Conservation (phyloP, 1,140 invertebrate species). For the Bacillus rossius region DNA sequence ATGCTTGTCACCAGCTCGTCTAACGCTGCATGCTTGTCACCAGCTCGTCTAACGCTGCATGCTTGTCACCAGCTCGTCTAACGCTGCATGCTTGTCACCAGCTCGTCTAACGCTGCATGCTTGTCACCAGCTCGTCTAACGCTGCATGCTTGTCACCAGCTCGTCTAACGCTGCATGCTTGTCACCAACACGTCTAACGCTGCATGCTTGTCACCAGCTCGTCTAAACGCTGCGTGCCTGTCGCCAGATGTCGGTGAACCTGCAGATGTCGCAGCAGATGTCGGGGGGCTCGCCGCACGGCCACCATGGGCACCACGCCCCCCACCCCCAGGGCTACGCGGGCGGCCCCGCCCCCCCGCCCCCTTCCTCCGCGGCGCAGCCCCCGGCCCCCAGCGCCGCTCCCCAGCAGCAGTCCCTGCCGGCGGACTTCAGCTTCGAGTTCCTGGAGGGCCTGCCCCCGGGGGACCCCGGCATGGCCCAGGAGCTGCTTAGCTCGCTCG, state of each 20-base stretch:
- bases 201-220: too few species aligned
- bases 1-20: too few species aligned
- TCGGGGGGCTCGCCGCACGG: conserved; percentile 30
- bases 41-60: too few species aligned
- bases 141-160: too few species aligned
- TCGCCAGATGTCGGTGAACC: conserved; percentile 46
- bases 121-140: too few species aligned
- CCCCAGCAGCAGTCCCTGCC: conserved; percentile 38
- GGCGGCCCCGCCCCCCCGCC: conserved; percentile 30
- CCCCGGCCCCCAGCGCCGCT: conserved; percentile 12
- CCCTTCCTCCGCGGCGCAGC: conserved; percentile 4
- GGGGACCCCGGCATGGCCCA: conserved; percentile 54
- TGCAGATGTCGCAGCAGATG: conserved; percentile 46
- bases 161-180: too few species aligned
- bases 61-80: too few species aligned
- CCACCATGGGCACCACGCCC: conserved; percentile 23
- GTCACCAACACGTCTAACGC: too few species aligned
- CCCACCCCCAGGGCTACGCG: conserved; percentile 12
- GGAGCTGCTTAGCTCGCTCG: conserved; percentile 66
- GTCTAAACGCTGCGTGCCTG: too few species aligned
- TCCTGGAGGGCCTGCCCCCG: conserved; percentile 69
- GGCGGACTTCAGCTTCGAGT: conserved; percentile 70
- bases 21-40: too few species aligned
- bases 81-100: too few species aligned
- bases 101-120: too few species aligned